Evolutionary conservation across 2,888 invertebrate genomes (phyloP), one percentile per base, ranked within the genome.

Genomic region (Alloscopus bannaensis): DNA sequence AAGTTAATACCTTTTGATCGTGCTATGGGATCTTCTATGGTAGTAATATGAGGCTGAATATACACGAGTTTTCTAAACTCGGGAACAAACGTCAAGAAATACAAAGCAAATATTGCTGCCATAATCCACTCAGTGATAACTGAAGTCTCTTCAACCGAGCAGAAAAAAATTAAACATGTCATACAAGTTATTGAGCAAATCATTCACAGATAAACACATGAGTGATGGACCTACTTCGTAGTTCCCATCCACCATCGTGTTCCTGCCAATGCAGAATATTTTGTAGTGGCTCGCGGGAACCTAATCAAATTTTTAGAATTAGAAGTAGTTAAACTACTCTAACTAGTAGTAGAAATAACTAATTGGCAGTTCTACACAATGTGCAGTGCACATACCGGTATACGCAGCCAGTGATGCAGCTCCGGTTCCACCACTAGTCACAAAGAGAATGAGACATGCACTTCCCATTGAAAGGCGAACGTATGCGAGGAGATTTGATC

Each of bases 21-120:
- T n/a, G n/a, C n/a, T n/a, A n/a, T n/a, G n/a, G n/a, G n/a, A n/a
- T n/a, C n/a, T n/a, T n/a, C n/a, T n/a, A n/a, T n/a, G n/a, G n/a
- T n/a, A n/a, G n/a, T n/a, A n/a, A n/a, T n/a, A n/a, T n/a, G n/a
- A n/a, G n/a, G n/a, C n/a, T n/a, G n/a, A n/a, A n/a, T n/a, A n/a
- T n/a, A n/a, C n/a, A n/a, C n/a, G n/a, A n/a, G n/a, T n/a, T n/a
- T 90, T 57, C 90, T 90, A 86, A 93, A 93, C 86, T 93, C 93
- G 8, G 90, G 89, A 4, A 91, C 90, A 86, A 91, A 93, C 11
- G 92, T 91, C 0, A 93, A 87, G 82, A 93, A 91, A 87, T 91
- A 93, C 77, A 91, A 87, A 85, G 91, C 90, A 86, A 92, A 91
- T 8, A 91, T 87, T 3, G 91, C 89, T 0, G 92, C 92, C 83